Percentiles rank a stretch among this genome's conserved stretches.
Conservation (phyloP, 2,113 vertebrate genomes). For the Gymnogyps californianus region DNA sequence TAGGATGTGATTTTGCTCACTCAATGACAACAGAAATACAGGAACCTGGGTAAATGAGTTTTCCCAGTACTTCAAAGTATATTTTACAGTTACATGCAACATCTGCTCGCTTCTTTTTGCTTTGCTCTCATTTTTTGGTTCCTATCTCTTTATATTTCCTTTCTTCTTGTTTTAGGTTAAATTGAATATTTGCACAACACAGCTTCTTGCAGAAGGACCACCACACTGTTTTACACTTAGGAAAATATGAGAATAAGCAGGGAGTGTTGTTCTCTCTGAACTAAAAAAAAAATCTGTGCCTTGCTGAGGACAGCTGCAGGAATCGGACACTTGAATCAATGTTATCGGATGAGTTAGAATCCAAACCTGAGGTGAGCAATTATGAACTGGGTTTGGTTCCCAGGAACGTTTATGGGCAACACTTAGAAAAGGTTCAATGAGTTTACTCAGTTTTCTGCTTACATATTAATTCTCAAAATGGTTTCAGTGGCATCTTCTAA, state of each 20-base stretch:
- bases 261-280: conserved; percentile 50
- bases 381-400: neutral
- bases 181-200: conserved; percentile 1
- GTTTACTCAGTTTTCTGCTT: neutral
- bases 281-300: conserved; percentile 31
- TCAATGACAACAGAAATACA: neutral
- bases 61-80: neutral
- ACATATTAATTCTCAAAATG: neutral
- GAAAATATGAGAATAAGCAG: conserved; percentile 67
- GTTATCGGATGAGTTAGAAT: conserved; percentile 99
- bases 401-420: neutral
- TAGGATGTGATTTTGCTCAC: neutral
- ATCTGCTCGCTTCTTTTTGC: neutral
- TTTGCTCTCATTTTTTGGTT: neutral
- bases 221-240: conserved; percentile 12
- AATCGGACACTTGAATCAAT: conserved; percentile 88
- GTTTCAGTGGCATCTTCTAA: neutral
- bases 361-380: conserved; percentile 93
- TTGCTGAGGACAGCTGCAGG: conserved; percentile 71
- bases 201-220: conserved; percentile 41
- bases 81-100: neutral
- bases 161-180: conserved; percentile 64
- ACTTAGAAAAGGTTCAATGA: neutral
- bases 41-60: neutral
- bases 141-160: neutral